Base-by-base conservation (phyloP, 2,888 invertebrate genomes). In the Apoda limacodes region DNA sequence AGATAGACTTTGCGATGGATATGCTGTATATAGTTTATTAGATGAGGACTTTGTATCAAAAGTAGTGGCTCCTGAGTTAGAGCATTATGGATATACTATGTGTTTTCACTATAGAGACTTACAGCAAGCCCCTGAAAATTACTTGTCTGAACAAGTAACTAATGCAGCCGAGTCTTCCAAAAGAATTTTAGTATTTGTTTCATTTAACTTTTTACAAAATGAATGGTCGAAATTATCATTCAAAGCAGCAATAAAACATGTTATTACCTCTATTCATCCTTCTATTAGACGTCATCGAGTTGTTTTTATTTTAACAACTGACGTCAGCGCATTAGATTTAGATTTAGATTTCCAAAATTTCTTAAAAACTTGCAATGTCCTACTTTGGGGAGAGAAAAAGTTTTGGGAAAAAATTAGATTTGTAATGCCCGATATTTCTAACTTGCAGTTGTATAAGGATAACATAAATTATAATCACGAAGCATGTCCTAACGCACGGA, bases 401-500 rank as follows among this genome's bases (percentile, higher is more conserved):
- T 95, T 95, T 75, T 95, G 94, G 94, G 91, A 92, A 51, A 93
- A 93, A 70, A 83, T 95, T 42, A 85, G 90, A 41, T 86, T 83
- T 71, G 88, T 91, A 31, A 88, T 93, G 86, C 93, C 93, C 37
- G 94, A 95, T 46, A 78, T 82, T 45, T 75, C 83, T 30, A 85
- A 85, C 56, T 78, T 85, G 48, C 82, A 85, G 54, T 85, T 85
- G 80, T 85, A 85, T 56, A 82, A 83, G 48, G 81, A 80, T 39
- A 64, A 68, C 41, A 60, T 83, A 42, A 83, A 82, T 64, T 82
- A 82, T 48, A 78, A 71, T 54, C 82, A 82, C 53, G 71, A 70
- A 46, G 65, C 72, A 19, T 80, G 81, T 53, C 83, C 84, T 43
- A 83, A 83, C 56, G 81, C 75, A 31, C 82, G 84, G 45, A 81